phyloP scores from a whole-genome alignment of 2,113 vertebrate species.

The Oostethus manadensis region DNA sequence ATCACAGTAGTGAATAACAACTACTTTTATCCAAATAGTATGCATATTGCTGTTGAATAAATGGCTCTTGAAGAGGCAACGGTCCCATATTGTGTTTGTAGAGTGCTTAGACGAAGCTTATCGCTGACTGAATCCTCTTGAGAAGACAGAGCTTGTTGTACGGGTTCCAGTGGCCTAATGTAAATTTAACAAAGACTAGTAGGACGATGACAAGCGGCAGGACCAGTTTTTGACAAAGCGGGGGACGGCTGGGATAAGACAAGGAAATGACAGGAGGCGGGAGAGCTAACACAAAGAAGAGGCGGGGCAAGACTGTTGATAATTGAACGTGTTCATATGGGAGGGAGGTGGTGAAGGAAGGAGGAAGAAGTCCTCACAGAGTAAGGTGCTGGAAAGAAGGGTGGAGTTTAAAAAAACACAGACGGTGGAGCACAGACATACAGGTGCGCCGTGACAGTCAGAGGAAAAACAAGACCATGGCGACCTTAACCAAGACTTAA shows the following conservation, averaged over 20 bases:
- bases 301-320: neutral
- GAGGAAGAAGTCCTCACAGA: constrained; percentile 12
- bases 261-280: constrained; percentile 9
- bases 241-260: constrained; percentile 11
- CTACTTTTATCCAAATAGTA: neutral
- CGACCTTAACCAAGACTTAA: constrained; percentile 20
- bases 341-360: constrained; percentile 18
- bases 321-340: neutral
- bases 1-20: neutral
- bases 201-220: constrained; percentile 24
- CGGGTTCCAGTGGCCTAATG: constrained; percentile 41
- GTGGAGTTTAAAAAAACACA: constrained; percentile 49
- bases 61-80: neutral
- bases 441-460: constrained; percentile 26
- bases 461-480: constrained; percentile 39
- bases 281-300: neutral
- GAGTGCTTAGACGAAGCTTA: neutral
- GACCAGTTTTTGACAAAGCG: constrained; percentile 60
- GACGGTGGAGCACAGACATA: constrained; percentile 47
- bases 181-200: constrained; percentile 23
- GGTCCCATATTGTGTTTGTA: constrained; percentile 4
- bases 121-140: constrained; percentile 6
- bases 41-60: neutral
- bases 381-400: constrained; percentile 38
- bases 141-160: constrained; percentile 33